Base-by-base conservation (phyloP, 1,140 invertebrate species). In the Pogonomyrmex californicus region DNA sequence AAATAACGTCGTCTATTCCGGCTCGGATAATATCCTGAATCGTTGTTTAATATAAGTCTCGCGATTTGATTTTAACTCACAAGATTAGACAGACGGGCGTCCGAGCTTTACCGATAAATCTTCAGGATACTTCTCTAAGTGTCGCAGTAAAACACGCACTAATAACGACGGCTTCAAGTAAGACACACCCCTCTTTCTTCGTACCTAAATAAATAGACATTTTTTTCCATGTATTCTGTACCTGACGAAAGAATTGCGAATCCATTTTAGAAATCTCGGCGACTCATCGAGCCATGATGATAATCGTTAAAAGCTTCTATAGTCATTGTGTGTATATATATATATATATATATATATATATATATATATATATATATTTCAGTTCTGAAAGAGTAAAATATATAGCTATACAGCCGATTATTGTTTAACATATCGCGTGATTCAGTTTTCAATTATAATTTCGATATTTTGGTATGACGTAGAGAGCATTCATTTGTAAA, bases 401-500 rank as follows among this genome's bases (percentile, higher is more conserved):
- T 73, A 60, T 36, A 70, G 62, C 41, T 70, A 23, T 23, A 41
- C 33, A 65, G 60, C 30, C 10, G 41, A 70, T 23, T 56, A 54
- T 62, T 36, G 63, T 70, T 81, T 47, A 47, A 79, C 47, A 30
- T 14, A 51, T n/a, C 62, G 44, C 68, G 79, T 83, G 56, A 14
- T 62, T 81, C 47, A 66, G 63, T 86, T 73, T 23, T 54, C 30
- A 73, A 88, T 82, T 66, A 85, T 70, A 79, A 62, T 88, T 88
- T 88, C 70, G 68, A 85, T 41, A 65, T 58, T 51, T 54, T 86
- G 78, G 62, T 68, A 87, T 75, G 62, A 82, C 47, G 54, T 89
- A 76, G 23, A 23, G 23, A 23, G 71, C 58, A 85, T 86, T 77
- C 62, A 44, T 81, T 63, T 90, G 85, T 90, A 89, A 63, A 89